A percentile compares a stretch with the other conserved stretches of the same genome.
Conservation (phyloP, 2,113 vertebrate genomes). For the Sylvietta virens region DNA sequence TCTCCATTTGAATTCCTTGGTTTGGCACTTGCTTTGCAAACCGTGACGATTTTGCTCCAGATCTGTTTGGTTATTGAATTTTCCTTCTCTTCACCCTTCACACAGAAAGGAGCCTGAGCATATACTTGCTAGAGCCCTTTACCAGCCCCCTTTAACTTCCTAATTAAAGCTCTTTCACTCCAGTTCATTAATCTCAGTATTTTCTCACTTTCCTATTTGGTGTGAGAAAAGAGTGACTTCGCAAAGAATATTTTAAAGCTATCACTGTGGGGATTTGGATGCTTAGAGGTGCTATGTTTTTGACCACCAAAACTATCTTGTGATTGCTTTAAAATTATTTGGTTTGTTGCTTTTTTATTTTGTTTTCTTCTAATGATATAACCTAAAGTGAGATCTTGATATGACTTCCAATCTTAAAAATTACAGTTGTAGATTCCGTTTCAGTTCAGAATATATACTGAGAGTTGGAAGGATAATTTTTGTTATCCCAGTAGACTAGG, state of each 20-base stretch:
- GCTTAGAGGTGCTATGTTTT: background rate
- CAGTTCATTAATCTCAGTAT: background rate
- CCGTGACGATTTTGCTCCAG: fast-evolving
- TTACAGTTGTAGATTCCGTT: background rate
- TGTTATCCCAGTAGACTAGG: background rate
- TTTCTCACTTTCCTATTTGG: background rate
- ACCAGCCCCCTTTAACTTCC: background rate
- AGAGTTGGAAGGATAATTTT: background rate
- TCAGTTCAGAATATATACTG: background rate
- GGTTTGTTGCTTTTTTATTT: background rate
- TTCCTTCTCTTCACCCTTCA: background rate
- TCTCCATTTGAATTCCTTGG: background rate
- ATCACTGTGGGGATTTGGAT: background rate
- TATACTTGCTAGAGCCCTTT: background rate
- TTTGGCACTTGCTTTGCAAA: background rate
- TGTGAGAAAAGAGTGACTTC: background rate
- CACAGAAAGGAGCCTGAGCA: background rate
- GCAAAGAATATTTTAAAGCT: background rate
- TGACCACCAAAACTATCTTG: background rate
- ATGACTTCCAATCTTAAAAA: background rate
- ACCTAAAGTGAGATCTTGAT: background rate
- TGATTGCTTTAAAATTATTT: background rate
- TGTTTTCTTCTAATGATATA: background rate
- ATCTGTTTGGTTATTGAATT: background rate
- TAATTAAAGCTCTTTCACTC: background rate